Base-by-base conservation (phyloP, 2,888 invertebrate genomes). In the Stomorhina lunata region DNA sequence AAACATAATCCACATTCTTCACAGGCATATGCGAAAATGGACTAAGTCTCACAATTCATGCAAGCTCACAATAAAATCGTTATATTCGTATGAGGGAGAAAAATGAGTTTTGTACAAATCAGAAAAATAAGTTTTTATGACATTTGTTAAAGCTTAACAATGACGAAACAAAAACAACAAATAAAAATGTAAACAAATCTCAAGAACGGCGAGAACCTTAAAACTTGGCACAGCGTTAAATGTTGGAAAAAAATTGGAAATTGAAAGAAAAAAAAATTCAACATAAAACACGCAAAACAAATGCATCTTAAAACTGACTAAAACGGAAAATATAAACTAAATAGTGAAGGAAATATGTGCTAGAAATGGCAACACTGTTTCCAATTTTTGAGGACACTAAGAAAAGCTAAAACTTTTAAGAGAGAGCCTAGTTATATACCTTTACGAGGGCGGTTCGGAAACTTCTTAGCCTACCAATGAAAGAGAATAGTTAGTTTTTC, bases 121-220 rank as follows among this genome's bases (percentile, higher is more conserved):
- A 68, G 43, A 9, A 59, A 76, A 48, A 53, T 27, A 37, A 57
- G 43, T 43, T 71, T 77, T 76, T 63, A 80, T 61, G 72, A 73
- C 71, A 73, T 66, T 80, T 61, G 73, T 75, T 69, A 68, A 65
- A 75, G 73, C 63, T 72, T 85, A 59, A 73, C 22, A 34, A 32
- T 40, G 55, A 68, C 45, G 59, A 53, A 22, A 40, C 43, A 32
- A 63, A 80, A 81, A 43, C 57, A 75, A 84, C 7, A 84, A 86
- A 86, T 80, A 83, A 82, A 85, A 88, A 84, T 68, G 57, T 55
- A 59, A 72, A 66, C 75, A 86, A 85, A 80, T 88, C 87, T 83
- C 86, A 86, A 88, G 85, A 86, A 88, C 86, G 86, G 83, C 80
- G 80, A 72, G 75, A 81, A 81, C 71, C 66, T 79, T 84, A 78